Percentiles rank a stretch among this genome's conserved stretches.
Conservation (phyloP, 2,888 invertebrate species). For the Galerucella nymphaeae region DNA sequence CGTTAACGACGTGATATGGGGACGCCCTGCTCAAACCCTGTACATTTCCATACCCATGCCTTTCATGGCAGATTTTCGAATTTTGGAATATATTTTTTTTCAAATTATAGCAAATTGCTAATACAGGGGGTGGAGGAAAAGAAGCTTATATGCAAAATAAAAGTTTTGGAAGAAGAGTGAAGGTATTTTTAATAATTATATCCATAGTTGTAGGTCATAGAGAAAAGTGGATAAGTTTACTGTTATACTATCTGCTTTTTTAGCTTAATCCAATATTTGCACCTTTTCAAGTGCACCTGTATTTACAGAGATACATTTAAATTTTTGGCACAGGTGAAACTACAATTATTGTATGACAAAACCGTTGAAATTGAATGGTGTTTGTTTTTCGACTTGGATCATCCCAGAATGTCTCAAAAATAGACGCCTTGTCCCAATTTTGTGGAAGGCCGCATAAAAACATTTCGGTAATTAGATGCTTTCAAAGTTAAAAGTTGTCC, state of each 20-base stretch:
- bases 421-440: conserved; percentile 39
- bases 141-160: too few species aligned
- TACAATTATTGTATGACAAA: conserved; percentile 31
- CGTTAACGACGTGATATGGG: conserved; percentile 52
- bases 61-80: conserved; percentile 46
- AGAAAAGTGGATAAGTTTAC: too few species aligned
- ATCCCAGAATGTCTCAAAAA: conserved; percentile 39
- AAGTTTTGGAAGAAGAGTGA: too few species aligned
- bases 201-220: too few species aligned
- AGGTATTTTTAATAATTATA: too few species aligned
- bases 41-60: conserved; percentile 30
- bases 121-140: neutral
- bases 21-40: conserved; percentile 43
- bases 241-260: too few species aligned
- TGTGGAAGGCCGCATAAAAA: conserved; percentile 43
- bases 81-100: conserved; percentile 13
- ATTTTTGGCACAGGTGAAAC: conserved; percentile 18
- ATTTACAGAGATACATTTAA: conserved; percentile 4
- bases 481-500: neutral
- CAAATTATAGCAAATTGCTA: too few species aligned
- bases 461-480: conserved; percentile 40
- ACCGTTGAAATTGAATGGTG: conserved; percentile 30
- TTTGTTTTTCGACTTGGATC: conserved; percentile 39
- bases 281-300: too few species aligned
- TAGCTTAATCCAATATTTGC: too few species aligned